phyloP scores from a whole-genome alignment of 1,140 invertebrate genomes.

The Drosophila nigromelanica region DNA sequence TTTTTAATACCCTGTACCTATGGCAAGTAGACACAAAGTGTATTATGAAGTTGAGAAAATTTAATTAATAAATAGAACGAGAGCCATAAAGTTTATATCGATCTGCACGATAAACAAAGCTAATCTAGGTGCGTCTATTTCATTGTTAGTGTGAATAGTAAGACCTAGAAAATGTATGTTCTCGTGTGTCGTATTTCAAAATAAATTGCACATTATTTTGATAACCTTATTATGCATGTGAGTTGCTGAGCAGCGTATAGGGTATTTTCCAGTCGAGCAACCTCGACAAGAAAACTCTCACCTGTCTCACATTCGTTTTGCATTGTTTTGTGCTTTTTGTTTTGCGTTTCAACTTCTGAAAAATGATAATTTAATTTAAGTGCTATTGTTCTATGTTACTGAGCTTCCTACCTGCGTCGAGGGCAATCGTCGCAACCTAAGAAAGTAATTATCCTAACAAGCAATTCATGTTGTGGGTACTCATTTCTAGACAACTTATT shows the following conservation, averaged over 20 bases:
- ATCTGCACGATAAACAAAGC: no score
- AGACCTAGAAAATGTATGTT: no score
- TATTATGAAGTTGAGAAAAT: background rate
- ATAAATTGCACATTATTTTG: no score
- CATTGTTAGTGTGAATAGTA: no score
- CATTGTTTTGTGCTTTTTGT: constrained; percentile 34
- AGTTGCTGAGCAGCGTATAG: background rate
- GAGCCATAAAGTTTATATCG: background rate
- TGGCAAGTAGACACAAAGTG: background rate
- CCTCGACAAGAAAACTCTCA: background rate
- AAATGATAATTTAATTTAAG: constrained; percentile 65
- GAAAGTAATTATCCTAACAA: constrained; percentile 37
- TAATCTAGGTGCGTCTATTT: no score
- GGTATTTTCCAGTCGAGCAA: background rate
- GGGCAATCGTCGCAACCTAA: constrained; percentile 22
- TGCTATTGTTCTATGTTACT: constrained; percentile 22
- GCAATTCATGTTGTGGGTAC: constrained; percentile 6
- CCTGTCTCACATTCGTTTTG: constrained; percentile 37
- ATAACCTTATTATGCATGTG: no score
- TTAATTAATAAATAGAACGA: background rate
- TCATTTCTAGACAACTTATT: constrained; percentile 16
- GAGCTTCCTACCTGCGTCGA: background rate
- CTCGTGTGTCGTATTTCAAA: no score
- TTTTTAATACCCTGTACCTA: background rate
- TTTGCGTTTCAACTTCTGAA: constrained; percentile 23